Evolutionary conservation across 2,888 invertebrate species (phyloP), one percentile per base, ranked within the genome.

Genomic region (Andrena trimmerana): DNA sequence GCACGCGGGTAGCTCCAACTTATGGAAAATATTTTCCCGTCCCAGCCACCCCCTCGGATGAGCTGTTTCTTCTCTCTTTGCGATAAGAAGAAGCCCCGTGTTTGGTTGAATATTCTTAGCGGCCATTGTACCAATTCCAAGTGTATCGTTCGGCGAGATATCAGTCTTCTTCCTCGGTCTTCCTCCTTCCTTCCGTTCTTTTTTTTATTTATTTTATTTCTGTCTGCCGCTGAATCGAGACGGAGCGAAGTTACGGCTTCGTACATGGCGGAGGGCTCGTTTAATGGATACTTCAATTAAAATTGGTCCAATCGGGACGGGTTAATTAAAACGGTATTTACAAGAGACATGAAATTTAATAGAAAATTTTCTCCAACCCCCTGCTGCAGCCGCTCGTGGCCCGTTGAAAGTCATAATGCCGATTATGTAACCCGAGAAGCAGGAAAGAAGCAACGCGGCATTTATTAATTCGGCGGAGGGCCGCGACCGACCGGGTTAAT

Each of bases 381-480:
- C 66, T 70, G 42, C 42, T 1, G 42, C 42, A 42, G 42, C 75
- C 24, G 69, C 33, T 8, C 27, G 59, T 24, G 36, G 59, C 13
- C 71, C 48, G 75, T 65, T 72, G 70, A 78, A 82, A 78, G 71
- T 82, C 71, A 72, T 78, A 78, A 78, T 69, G 69, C 65, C 72
- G 81, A 83, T 83, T 83, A 77, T 59, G 76, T 70, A 73, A 70
- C 76, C 52, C 10, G 74, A 78, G 82, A 78, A 82, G 73, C 73
- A 73, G 79, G 65, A 83, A 83, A 79, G 77, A 83, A 77, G 76
- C 83, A 81, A 80, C 79, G 83, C 60, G 67, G 83, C 84, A 74
- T 85, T 90, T 88, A 90, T 90, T 90, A 90, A 90, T 90, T 89
- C 86, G 86, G 82, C 73, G 84, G 75, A 65, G 57, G 78, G 62